A percentile compares a stretch with the other conserved stretches of the same genome.
phyloP scores from a whole-genome alignment of 2,113 vertebrate genomes.

The Saguinus midas region DNA sequence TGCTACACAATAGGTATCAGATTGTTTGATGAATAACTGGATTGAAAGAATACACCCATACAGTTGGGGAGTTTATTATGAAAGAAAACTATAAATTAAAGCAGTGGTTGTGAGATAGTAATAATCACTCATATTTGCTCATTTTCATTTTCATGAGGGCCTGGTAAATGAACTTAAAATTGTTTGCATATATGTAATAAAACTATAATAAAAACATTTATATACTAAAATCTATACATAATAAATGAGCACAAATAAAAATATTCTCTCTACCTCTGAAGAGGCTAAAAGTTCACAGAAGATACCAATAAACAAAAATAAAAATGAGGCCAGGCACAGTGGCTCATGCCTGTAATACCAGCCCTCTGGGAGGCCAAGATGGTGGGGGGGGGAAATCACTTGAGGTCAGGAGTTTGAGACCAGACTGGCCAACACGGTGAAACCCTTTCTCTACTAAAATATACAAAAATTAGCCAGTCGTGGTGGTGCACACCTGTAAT shows the following conservation, averaged over 20 bases:
- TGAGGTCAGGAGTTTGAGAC: too few relatives aligned
- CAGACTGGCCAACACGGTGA: too few relatives aligned
- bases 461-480: too few relatives aligned
- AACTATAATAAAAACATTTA: not conserved
- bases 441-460: too few relatives aligned
- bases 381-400: too few relatives aligned
- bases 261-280: not conserved
- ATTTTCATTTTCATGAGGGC: not conserved
- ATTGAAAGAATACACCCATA: too few relatives aligned
- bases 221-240: not conserved
- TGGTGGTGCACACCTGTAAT: too few relatives aligned
- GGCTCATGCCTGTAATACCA: too few relatives aligned
- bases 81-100: not conserved
- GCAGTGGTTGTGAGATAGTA: not conserved
- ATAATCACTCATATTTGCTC: not conserved
- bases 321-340: not conserved
- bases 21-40: too few relatives aligned
- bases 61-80: too few relatives aligned
- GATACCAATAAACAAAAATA: not conserved
- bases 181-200: not conserved
- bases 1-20: too few relatives aligned
- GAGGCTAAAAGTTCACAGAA: not conserved
- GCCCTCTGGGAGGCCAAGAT: too few relatives aligned
- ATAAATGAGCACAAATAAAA: not conserved
- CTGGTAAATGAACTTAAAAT: not conserved